Percentiles rank a stretch among this genome's conserved stretches.
Evolutionary conservation across 2,113 vertebrate species (phyloP).

Genomic region (Centropristis striata): DNA sequence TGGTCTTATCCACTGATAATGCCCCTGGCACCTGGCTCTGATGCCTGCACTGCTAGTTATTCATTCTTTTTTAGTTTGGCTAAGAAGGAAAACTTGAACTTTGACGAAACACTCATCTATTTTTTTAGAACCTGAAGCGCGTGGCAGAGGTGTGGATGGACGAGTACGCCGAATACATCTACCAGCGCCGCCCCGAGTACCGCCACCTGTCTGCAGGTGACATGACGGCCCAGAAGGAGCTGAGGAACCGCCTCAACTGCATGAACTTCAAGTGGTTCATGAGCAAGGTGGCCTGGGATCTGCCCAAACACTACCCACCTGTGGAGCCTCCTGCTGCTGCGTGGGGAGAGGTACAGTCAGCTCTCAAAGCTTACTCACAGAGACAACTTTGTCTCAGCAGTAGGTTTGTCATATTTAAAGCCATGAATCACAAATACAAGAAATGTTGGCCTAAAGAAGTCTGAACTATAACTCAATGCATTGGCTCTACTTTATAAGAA

Average conservation of each 20-base stretch:
- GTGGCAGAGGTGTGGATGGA: constrained; percentile 99
- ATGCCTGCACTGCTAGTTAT: too few species aligned
- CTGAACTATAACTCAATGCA: too few species aligned
- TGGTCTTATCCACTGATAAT: too few species aligned
- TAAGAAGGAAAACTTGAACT: too few species aligned
- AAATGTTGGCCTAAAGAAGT: neutral
- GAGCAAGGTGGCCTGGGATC: constrained; percentile 95
- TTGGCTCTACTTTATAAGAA: neutral
- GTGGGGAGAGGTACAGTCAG: constrained; percentile 92
- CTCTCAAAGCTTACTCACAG: too few species aligned
- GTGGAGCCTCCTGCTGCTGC: constrained; percentile 96
- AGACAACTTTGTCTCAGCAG: neutral
- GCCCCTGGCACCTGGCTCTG: too few species aligned
- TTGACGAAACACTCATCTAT: neutral
- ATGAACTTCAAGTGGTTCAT: constrained; percentile 98
- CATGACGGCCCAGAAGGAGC: constrained; percentile 90
- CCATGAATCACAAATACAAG: neutral
- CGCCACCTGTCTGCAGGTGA: constrained; percentile 96
- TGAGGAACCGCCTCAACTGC: constrained; percentile 90
- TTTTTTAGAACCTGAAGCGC: constrained; percentile 93
- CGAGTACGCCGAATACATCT: constrained; percentile 94
- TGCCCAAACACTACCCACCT: constrained; percentile 94
- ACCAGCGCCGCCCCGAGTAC: constrained; percentile 96
- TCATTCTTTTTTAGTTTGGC: too few species aligned
- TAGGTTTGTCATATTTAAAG: neutral